A percentile compares a stretch with the other conserved stretches of the same genome.
These are phyloP conservation scores for Alectoris magna DNA, from an alignment of 2,797 vertebrate species.

Conservation along the genomic window DNA sequence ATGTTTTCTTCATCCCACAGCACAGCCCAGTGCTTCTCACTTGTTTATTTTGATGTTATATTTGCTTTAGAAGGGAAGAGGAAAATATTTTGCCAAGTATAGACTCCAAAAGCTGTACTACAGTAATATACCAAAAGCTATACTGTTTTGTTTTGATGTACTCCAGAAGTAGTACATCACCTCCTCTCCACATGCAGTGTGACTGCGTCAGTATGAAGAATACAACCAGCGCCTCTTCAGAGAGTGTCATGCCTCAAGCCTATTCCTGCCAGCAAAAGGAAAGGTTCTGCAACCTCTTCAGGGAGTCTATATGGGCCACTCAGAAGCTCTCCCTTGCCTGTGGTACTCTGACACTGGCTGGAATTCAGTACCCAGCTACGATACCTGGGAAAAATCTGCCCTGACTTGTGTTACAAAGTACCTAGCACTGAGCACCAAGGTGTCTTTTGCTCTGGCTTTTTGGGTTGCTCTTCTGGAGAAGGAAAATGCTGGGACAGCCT, in stretches of 20 bases:
- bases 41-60: background rate
- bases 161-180: background rate
- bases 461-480: background rate
- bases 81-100: background rate
- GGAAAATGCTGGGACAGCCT: background rate
- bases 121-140: no score
- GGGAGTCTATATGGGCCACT: fast-evolving
- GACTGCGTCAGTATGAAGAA: background rate
- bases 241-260: background rate
- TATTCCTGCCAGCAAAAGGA: background rate
- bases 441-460: background rate
- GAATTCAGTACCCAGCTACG: background rate
- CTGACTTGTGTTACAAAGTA: background rate
- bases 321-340: background rate
- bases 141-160: background rate
- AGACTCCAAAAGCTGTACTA: background rate
- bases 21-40: background rate
- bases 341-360: background rate
- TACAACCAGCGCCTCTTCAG: background rate
- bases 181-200: background rate
- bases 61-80: background rate
- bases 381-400: background rate
- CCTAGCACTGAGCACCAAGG: fast-evolving
- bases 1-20: background rate
- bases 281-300: background rate